Percentiles rank a stretch among this genome's conserved stretches.
Conservation (phyloP, 2,888 invertebrate species). For the Aphrophora alni region DNA sequence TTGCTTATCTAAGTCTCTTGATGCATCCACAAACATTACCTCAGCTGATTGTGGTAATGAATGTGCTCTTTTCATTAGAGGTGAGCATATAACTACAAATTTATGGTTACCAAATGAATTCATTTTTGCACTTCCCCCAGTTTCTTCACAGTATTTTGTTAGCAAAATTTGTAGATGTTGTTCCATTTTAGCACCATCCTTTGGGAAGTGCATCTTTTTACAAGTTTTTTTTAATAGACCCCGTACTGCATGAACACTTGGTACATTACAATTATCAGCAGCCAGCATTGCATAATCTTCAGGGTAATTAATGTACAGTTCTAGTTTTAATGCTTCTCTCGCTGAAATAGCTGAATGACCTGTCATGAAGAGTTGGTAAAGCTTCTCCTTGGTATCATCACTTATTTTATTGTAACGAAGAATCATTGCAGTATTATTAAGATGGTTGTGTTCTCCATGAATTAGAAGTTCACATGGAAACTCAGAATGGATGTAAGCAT, state of each 20-base stretch:
- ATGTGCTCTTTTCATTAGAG: background rate
- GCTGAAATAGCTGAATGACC: background rate
- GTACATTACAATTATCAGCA: background rate
- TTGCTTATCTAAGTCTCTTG: background rate
- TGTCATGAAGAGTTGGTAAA: background rate
- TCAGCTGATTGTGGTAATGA: background rate
- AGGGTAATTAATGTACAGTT: background rate
- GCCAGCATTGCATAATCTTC: background rate
- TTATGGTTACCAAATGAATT: background rate
- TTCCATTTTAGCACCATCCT: background rate
- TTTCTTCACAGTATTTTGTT: background rate
- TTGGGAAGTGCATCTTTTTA: background rate
- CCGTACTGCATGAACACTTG: background rate
- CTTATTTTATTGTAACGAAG: background rate
- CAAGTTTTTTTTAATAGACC: background rate
- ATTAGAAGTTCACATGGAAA: background rate
- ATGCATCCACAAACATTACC: background rate
- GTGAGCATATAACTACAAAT: background rate
- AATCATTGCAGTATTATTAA: background rate
- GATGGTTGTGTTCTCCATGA: background rate
- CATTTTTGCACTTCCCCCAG: background rate
- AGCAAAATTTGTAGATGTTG: background rate
- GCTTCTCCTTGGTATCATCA: background rate
- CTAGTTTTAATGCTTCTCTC: background rate
- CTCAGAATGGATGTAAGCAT: background rate